These are phyloP conservation scores for Litoditis marina DNA, from an alignment of 2,888 invertebrate species.

Conservation along the genomic window DNA sequence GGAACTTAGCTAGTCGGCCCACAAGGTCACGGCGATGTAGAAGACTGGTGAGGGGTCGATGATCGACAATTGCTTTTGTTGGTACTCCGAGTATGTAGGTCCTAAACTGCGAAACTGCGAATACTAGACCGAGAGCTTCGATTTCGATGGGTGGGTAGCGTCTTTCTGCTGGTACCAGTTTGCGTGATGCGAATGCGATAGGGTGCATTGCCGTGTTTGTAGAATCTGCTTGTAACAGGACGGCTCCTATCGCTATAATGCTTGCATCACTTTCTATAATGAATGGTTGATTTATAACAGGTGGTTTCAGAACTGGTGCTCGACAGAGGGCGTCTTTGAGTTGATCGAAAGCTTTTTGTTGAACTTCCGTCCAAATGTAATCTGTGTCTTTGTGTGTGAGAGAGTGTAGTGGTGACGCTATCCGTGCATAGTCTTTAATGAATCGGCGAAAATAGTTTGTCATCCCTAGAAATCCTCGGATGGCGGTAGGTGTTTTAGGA, in stretches of 20 bases:
- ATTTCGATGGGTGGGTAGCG: slow-evolving; percentile 22
- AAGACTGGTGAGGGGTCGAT: slow-evolving; percentile 18
- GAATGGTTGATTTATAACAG: slow-evolving; percentile 11
- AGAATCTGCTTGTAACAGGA: slow-evolving; percentile 19
- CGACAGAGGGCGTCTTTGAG: slow-evolving; percentile 18
- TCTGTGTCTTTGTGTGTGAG: slow-evolving; percentile 20
- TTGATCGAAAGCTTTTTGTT: slow-evolving; percentile 19
- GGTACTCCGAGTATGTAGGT: slow-evolving; percentile 21
- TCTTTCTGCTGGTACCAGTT: slow-evolving; percentile 17
- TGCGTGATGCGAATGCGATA: slow-evolving; percentile 23
- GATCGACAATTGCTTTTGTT: slow-evolving; percentile 18
- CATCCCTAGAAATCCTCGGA: slow-evolving; percentile 32
- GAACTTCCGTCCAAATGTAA: slow-evolving; percentile 16
- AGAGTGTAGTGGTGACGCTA: slow-evolving; percentile 25
- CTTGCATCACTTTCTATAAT: slow-evolving; percentile 26
- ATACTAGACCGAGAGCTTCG: slow-evolving; percentile 23
- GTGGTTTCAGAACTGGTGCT: slow-evolving; percentile 20
- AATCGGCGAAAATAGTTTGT: slow-evolving; percentile 32
- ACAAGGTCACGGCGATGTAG: slow-evolving; percentile 15
- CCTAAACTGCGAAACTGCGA: slow-evolving; percentile 18
- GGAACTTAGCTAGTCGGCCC: slow-evolving; percentile 21
- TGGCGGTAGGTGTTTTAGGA: slow-evolving; percentile 18
- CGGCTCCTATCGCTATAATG: slow-evolving; percentile 22
- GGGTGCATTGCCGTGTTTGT: no score
- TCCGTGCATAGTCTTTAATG: slow-evolving; percentile 26